Evolutionary conservation across 2,888 invertebrate genomes (phyloP), one percentile per base, ranked within the genome.

Genomic region (Campoplex nolae): DNA sequence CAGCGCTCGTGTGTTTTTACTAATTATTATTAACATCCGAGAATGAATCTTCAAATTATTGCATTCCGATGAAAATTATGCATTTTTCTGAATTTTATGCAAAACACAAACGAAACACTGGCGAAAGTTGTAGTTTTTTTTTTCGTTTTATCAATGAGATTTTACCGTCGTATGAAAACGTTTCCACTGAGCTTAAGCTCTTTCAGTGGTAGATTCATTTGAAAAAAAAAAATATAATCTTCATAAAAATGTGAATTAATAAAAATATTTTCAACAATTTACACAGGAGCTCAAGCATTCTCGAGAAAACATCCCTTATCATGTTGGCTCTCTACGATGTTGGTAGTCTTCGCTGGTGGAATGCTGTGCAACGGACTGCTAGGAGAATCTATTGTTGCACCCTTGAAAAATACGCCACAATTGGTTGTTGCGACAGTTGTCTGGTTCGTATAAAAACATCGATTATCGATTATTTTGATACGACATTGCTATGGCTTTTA

Each of bases 241-340:
- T 32, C 0, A 16, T 32, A 62, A 6, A 62, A 62, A 62, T 2
- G 16, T 62, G 13, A 0, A 32, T 7, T 16, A 32, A 62, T 3
- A 32, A 58, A 58, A 51, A 51, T 51, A 3, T 9, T 4, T 62
- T 62, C 7, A 2, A 16, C 16, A 16, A 71, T 62, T 76, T 51
- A 56, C 95, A 42, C 95, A 97, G 98, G 98, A 88, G 97, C 98
- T 16, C 97, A 98, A 93, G 95, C 97, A 81, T 99, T 99, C 95
- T 99, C 99, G 67, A 96, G 99, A 86, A 99, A 99, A 95, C 99
- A 99, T 95, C 99, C 99, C 0, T 95, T 99, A 90, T 97, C 99
- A 89, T 99, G 99, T 95, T 99, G 99, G 99, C 95, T 99, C 88
- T 99, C 99, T 67, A 99, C 98, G 84, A 99, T 99, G 99, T 95